Conservation (phyloP, 2,888 invertebrate genomes). For the Stenoptilia bipunctidactyla region DNA sequence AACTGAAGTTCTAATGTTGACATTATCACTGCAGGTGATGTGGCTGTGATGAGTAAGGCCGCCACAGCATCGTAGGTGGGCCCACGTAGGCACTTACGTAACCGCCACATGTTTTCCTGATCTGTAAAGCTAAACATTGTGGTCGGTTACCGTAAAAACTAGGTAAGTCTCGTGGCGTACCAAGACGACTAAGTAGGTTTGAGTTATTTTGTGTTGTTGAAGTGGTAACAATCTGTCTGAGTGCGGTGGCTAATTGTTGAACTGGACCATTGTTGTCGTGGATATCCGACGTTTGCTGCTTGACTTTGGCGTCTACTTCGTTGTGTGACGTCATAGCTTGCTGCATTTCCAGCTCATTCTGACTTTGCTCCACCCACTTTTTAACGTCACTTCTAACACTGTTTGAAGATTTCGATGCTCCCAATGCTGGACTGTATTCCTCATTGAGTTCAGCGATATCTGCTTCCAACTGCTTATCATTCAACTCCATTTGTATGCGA, state of each 20-base stretch:
- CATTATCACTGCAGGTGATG: conserved; percentile 15
- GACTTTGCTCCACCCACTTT: no score
- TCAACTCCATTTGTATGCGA: conserved; percentile 10
- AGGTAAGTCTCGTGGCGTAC: conserved; percentile 15
- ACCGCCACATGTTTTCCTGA: conserved; percentile 18
- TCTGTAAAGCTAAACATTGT: conserved; percentile 14
- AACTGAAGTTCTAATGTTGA: conserved; percentile 16
- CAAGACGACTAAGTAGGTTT: conserved; percentile 13
- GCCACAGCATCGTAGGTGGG: conserved; percentile 17
- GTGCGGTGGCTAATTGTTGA: conserved; percentile 5
- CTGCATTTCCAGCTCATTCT: conserved; percentile 4
- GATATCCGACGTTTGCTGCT: conserved; percentile 6
- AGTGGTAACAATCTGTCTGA: conserved; percentile 7
- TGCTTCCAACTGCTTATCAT: conserved; percentile 7
- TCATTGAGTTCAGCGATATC: conserved; percentile 8
- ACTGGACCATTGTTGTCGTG: conserved; percentile 8
- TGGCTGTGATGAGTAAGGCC: conserved; percentile 14
- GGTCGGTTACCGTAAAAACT: conserved; percentile 16
- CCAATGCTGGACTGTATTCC: conserved; percentile 9
- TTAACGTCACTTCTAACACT: conserved; percentile 7
- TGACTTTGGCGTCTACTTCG: background rate
- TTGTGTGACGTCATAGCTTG: no score
- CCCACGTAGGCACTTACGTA: conserved; percentile 18
- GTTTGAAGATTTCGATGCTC: background rate
- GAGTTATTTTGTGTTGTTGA: conserved; percentile 1